phyloP scores from a whole-genome alignment of 92 coral and sea anemone genomes.

The Phenganax marumi region DNA sequence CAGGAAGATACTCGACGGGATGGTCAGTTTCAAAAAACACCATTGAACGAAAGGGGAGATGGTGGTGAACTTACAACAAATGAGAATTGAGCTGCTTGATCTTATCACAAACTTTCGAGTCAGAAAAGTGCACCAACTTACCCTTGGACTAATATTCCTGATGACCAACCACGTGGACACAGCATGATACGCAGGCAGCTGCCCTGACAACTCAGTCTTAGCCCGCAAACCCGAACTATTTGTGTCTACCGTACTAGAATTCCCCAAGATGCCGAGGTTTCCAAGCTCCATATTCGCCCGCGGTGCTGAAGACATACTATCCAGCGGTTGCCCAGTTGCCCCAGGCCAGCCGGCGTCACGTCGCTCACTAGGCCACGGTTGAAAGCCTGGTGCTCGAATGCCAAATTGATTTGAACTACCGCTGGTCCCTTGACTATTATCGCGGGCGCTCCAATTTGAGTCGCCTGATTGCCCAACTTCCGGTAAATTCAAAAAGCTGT shows the following conservation, averaged over 20 bases:
- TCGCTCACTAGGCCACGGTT: slow-evolving; percentile 22
- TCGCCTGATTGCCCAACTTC: slow-evolving; percentile 46
- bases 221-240: neutral
- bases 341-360: slow-evolving; percentile 42
- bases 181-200: slow-evolving; percentile 33
- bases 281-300: slow-evolving; percentile 31
- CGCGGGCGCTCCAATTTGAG: slow-evolving; percentile 36
- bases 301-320: slow-evolving; percentile 24
- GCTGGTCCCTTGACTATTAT: slow-evolving; percentile 55
- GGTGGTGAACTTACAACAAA: neutral
- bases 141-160: slow-evolving; percentile 87
- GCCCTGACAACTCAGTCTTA: slow-evolving; percentile 19
- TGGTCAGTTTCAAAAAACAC: neutral
- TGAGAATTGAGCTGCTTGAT: neutral
- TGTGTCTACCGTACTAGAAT: neutral
- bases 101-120: neutral
- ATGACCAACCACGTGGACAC: slow-evolving; percentile 97
- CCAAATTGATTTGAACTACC: slow-evolving; percentile 23
- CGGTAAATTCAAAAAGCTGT: slow-evolving; percentile 66
- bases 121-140: slow-evolving; percentile 40
- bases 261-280: slow-evolving; percentile 9
- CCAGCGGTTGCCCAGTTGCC: slow-evolving; percentile 38
- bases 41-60: neutral
- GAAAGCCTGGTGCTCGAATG: slow-evolving; percentile 12
- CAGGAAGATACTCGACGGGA: neutral